Percentiles rank a stretch among this genome's conserved stretches.
Conservation (phyloP, 2,797 vertebrate species). For the Molossus molossus region DNA sequence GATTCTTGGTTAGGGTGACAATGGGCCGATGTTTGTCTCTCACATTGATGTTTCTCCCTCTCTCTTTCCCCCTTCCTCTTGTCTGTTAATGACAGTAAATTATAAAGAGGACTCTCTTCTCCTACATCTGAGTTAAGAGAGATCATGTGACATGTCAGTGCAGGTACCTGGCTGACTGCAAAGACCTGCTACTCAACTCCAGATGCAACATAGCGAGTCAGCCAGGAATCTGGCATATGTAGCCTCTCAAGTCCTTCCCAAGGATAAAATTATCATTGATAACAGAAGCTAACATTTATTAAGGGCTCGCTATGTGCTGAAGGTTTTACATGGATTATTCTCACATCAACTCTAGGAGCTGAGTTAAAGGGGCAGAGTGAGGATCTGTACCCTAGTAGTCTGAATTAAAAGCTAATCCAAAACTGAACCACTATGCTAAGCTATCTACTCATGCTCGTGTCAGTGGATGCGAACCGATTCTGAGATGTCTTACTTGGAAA, state of each 20-base stretch:
- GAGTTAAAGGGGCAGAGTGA: not conserved
- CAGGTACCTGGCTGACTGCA: not conserved
- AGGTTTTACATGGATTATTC: not conserved
- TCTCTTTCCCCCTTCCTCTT: no score
- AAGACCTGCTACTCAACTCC: not conserved
- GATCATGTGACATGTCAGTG: not conserved
- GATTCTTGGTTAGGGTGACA: not conserved
- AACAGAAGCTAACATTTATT: not conserved
- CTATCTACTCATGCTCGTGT: not conserved
- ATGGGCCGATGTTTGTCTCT: not conserved
- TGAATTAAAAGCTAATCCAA: not conserved
- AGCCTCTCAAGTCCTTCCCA: not conserved
- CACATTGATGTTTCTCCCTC: not conserved
- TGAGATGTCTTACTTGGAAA: conserved; percentile 88
- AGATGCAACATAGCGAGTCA: not conserved
- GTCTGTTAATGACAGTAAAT: not conserved
- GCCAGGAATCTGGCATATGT: not conserved
- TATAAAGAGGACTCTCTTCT: not conserved
- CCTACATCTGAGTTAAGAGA: not conserved
- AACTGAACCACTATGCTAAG: not conserved
- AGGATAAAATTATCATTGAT: not conserved
- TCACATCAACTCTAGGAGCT: not conserved
- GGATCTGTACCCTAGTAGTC: not conserved
- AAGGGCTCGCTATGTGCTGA: not conserved
- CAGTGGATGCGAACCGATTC: not conserved